Evolutionary conservation across 2,113 vertebrate species (phyloP).

Genomic region (Cariama cristata): DNA sequence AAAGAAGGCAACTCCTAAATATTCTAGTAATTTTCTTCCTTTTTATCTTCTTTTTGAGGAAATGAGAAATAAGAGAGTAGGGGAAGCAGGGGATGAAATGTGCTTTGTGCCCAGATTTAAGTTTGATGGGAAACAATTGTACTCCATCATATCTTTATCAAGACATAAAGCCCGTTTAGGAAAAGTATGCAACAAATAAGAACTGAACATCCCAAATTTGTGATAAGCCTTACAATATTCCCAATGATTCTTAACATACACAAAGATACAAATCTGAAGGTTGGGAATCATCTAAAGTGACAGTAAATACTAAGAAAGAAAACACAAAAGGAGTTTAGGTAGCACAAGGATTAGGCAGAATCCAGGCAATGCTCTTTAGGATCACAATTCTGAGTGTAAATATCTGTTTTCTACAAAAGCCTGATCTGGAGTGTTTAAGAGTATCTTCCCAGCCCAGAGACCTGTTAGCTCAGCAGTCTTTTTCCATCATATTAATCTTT

Average conservation of each 20-base stretch:
- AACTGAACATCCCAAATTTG: neutral
- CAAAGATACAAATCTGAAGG: neutral
- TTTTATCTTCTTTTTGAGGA: neutral
- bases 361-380: neutral
- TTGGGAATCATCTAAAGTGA: neutral
- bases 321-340: neutral
- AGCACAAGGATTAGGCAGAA: neutral
- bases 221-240: neutral
- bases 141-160: neutral
- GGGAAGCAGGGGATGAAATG: neutral
- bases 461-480: neutral
- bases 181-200: neutral
- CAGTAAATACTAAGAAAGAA: neutral
- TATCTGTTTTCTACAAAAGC: neutral
- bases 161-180: neutral
- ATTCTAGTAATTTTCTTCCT: neutral
- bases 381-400: neutral
- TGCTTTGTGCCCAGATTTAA: fast-evolving
- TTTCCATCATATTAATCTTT: neutral
- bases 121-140: neutral
- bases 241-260: neutral
- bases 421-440: neutral
- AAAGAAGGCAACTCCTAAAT: neutral
- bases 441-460: neutral
- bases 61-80: neutral